Evolutionary conservation across 1,140 invertebrate genomes (phyloP).

Genomic region (Saccostrea echinata): DNA sequence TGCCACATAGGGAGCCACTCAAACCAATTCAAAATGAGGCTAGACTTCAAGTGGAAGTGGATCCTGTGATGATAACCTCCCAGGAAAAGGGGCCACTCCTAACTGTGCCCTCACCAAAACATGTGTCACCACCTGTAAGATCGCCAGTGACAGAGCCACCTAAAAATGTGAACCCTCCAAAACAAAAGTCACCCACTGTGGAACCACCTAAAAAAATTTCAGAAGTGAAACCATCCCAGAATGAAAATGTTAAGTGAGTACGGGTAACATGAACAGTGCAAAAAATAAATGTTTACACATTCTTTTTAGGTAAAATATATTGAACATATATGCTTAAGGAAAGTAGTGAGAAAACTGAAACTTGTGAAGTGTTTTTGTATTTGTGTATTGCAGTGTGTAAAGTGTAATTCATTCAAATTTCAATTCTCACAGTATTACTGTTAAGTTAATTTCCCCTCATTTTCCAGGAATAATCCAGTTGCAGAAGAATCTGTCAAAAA

Average conservation of each 20-base stretch:
- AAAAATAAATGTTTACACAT: too few species aligned
- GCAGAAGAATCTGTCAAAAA: neutral
- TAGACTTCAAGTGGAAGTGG: neutral
- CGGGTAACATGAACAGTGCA: neutral
- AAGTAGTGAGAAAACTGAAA: too few species aligned
- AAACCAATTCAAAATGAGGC: neutral
- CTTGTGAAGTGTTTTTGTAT: neutral
- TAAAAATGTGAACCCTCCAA: neutral
- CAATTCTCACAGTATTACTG: neutral
- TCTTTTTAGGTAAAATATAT: too few species aligned
- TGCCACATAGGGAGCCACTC: constrained; percentile 40
- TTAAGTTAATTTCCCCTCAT: neutral
- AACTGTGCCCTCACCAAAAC: neutral
- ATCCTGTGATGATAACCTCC: neutral
- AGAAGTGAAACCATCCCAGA: neutral
- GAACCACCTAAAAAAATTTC: neutral
- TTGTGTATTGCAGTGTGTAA: neutral
- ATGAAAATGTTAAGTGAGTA: neutral
- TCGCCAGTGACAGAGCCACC: neutral
- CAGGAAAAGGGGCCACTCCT: neutral
- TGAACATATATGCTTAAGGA: too few species aligned
- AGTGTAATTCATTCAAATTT: neutral
- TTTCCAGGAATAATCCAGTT: neutral
- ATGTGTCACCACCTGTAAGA: neutral
- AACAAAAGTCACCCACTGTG: neutral